Evolutionary conservation across 2,113 vertebrate genomes (phyloP).

Genomic region (Elaphurus davidianus): DNA sequence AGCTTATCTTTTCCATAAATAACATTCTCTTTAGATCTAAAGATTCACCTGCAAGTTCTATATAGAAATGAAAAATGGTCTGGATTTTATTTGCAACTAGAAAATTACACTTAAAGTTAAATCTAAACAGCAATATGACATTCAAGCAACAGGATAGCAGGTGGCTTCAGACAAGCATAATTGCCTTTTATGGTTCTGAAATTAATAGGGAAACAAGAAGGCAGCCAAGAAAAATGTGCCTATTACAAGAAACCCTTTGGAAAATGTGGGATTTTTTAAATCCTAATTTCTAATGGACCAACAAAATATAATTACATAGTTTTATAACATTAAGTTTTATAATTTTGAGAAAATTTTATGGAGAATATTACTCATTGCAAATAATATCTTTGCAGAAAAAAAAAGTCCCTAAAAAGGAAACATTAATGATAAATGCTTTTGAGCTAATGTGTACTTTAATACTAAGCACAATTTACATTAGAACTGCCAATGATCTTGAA

Average conservation of each 20-base stretch:
- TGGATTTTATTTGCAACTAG: not conserved
- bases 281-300: not conserved
- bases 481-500: not conserved
- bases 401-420: not conserved
- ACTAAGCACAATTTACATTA: not conserved
- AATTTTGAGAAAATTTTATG: not conserved
- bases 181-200: conserved; percentile 30
- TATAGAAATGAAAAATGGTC: not conserved
- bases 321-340: not conserved
- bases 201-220: not conserved
- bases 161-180: not conserved
- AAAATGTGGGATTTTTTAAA: not conserved
- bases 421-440: not conserved
- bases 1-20: not conserved
- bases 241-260: not conserved
- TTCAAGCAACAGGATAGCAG: conserved; percentile 26
- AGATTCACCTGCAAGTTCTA: not conserved
- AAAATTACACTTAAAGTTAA: conserved; percentile 25
- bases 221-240: not conserved
- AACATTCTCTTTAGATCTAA: not conserved
- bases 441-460: not conserved
- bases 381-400: not conserved
- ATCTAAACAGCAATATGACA: conserved; percentile 53
- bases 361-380: not conserved
- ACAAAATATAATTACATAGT: not conserved